phyloP scores from a whole-genome alignment of 1,140 invertebrate genomes.

The Drosophila aff. region DNA sequence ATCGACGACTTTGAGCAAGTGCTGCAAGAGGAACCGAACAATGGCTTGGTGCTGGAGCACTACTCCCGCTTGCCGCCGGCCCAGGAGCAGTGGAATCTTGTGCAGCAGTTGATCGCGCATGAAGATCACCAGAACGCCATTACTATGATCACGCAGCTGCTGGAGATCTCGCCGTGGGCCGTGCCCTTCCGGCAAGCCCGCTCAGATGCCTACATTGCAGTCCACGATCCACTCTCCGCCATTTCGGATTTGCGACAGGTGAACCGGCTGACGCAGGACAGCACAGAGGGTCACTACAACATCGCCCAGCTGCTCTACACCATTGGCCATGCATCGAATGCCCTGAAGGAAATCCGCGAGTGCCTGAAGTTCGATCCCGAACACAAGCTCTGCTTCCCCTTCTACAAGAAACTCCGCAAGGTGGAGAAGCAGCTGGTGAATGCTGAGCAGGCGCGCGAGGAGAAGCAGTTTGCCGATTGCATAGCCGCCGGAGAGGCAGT shows the following conservation, averaged over 20 bases:
- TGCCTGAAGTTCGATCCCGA: conserved; percentile 99
- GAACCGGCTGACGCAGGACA: conserved; percentile 96
- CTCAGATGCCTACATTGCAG: conserved; percentile 92
- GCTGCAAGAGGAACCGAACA: conserved; percentile 88
- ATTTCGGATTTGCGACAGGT: conserved; percentile 95
- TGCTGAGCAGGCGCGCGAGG: conserved; percentile 90
- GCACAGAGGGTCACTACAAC: conserved; percentile 94
- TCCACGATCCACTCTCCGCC: conserved; percentile 93
- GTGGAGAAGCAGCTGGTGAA: conserved; percentile 93
- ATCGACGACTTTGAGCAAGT: conserved; percentile 93
- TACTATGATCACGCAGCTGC: conserved; percentile 89
- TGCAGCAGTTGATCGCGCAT: conserved; percentile 88
- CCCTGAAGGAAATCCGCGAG: conserved; percentile 96
- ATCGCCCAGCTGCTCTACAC: conserved; percentile 94
- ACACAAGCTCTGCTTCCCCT: conserved; percentile 97
- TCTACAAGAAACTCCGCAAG: conserved; percentile 99
- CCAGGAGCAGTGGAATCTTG: conserved; percentile 88
- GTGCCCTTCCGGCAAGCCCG: conserved; percentile 92
- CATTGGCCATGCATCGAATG: conserved; percentile 95
- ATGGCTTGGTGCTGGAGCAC: conserved; percentile 90
- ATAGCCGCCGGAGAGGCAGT: conserved; percentile 90
- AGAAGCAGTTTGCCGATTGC: conserved; percentile 91
- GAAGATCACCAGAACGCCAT: conserved; percentile 90
- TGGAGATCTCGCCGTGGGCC: conserved; percentile 97
- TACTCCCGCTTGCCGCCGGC: conserved; percentile 89